Conservation (phyloP, 1,140 invertebrate genomes). For the Hirudo medicinalis region DNA sequence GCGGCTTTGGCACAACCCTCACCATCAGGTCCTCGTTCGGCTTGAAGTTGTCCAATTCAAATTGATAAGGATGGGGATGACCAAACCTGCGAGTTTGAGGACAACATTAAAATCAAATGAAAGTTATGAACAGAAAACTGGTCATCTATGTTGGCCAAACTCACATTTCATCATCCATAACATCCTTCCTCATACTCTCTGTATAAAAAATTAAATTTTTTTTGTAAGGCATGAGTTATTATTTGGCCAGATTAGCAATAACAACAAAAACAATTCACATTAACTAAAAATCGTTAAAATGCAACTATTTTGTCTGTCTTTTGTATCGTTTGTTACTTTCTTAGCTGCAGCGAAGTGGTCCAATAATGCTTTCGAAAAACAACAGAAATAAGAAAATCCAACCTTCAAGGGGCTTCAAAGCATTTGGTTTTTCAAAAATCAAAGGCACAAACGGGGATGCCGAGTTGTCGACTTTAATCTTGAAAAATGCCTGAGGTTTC, state of each 20-base stretch:
- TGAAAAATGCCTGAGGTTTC: conserved; percentile 69
- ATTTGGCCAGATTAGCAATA: conserved; percentile 1
- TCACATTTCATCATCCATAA: conserved; percentile 9
- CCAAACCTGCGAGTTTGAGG: conserved; percentile 35
- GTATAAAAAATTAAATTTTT: conserved; percentile 23
- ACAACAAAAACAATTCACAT: not conserved
- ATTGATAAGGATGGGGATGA: conserved; percentile 75
- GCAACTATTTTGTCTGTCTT: too few relatives aligned
- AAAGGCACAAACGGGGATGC: conserved; percentile 63
- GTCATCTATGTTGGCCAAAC: not conserved
- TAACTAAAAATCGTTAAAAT: too few relatives aligned
- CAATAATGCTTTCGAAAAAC: not conserved
- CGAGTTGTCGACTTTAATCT: conserved; percentile 70
- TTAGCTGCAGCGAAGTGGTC: too few relatives aligned
- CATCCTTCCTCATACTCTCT: conserved; percentile 16
- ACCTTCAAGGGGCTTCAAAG: conserved; percentile 57
- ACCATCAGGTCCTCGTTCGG: conserved; percentile 28
- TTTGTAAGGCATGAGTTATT: not conserved
- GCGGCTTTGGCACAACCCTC: conserved; percentile 26
- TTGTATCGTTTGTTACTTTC: too few relatives aligned
- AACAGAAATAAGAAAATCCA: conserved; percentile 13
- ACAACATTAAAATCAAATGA: not conserved
- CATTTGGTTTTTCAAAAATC: conserved; percentile 75
- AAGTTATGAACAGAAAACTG: not conserved
- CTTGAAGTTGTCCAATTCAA: conserved; percentile 56